Conservation (phyloP, 2,113 vertebrate species). For the Gyps fulvus region DNA sequence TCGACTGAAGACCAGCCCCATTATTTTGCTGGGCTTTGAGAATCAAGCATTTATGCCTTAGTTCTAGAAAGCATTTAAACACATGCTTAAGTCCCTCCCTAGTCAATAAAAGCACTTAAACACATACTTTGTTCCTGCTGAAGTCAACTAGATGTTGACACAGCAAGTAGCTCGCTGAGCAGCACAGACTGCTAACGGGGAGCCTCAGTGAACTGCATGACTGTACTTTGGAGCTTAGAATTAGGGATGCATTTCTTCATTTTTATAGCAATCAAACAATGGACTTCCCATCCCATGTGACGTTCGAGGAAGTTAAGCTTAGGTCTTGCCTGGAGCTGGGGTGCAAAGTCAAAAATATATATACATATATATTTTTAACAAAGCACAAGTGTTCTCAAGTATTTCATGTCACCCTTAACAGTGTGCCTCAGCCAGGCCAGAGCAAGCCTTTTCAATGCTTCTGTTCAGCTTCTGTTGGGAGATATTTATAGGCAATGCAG, state of each 20-base stretch:
- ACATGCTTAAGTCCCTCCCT: conserved; percentile 27
- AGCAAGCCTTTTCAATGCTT: neutral
- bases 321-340: neutral
- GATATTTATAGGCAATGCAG: neutral
- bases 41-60: conserved; percentile 3
- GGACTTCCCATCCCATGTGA: neutral
- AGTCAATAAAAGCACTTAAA: conserved; percentile 58
- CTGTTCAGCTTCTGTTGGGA: neutral
- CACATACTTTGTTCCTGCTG: conserved; percentile 24
- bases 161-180: neutral
- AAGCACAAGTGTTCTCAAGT: neutral
- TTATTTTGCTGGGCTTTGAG: neutral
- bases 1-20: neutral
- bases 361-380: neutral
- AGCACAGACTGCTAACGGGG: neutral
- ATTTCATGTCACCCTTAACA: neutral
- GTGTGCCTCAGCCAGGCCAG: neutral
- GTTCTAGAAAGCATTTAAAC: conserved; percentile 46
- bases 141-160: conserved; percentile 35
- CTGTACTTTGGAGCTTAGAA: neutral
- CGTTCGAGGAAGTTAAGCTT: neutral
- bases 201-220: neutral
- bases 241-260: neutral
- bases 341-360: neutral
- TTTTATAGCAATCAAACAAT: conserved; percentile 11